Percentiles rank a stretch among this genome's conserved stretches.
These are phyloP conservation scores for Halesus radiatus DNA, from an alignment of 1,140 invertebrate genomes.

Conservation along the genomic window DNA sequence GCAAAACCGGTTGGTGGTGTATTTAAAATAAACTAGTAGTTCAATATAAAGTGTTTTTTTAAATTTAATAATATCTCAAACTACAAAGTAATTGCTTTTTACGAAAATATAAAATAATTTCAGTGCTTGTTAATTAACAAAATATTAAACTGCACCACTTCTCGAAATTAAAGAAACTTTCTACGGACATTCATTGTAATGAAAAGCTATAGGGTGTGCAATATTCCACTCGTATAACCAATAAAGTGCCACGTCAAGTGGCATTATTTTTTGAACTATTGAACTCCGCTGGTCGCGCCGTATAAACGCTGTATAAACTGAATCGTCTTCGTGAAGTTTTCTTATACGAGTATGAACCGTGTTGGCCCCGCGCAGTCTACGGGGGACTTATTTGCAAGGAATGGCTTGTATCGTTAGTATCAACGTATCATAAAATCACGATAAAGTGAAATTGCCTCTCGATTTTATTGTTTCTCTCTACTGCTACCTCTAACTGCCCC, in stretches of 20 bases:
- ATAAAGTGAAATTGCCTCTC: constrained; percentile 36
- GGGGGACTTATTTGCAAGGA: background rate
- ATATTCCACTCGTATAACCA: constrained; percentile 42
- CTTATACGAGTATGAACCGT: background rate
- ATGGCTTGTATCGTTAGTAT: constrained; percentile 2
- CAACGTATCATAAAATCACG: constrained; percentile 19
- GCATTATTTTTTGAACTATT: constrained; percentile 20
- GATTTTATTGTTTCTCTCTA: background rate
- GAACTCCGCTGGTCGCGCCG: background rate
- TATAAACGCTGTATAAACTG: too few species aligned
- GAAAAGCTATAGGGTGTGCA: too few species aligned
- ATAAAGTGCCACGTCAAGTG: background rate
- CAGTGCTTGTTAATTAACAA: too few species aligned
- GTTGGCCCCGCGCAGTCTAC: background rate
- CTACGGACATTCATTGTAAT: too few species aligned
- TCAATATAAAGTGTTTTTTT: too few species aligned
- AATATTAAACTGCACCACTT: too few species aligned
- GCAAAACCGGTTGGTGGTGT: too few species aligned
- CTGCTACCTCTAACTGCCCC: background rate
- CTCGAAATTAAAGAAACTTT: too few species aligned
- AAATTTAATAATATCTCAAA: too few species aligned
- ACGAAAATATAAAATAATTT: too few species aligned
- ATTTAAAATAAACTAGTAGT: too few species aligned
- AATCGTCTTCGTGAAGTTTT: background rate
- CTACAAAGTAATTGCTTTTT: too few species aligned